Conservation (phyloP, 2,113 vertebrate genomes). For the Dinomys branickii region DNA sequence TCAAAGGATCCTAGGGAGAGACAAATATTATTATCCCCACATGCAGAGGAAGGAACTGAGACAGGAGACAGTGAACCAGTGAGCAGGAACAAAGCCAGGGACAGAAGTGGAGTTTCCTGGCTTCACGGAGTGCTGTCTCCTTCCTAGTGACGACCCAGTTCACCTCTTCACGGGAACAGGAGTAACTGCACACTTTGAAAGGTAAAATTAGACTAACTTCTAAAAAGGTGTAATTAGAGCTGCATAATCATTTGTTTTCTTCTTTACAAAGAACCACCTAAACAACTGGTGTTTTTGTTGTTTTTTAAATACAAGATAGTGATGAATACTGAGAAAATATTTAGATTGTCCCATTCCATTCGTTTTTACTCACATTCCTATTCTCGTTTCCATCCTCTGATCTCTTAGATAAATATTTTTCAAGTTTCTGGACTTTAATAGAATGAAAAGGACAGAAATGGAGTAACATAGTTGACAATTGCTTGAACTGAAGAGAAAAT, state of each 20-base stretch:
- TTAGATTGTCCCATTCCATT: neutral
- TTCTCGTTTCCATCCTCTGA: neutral
- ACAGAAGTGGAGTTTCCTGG: neutral
- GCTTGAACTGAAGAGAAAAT: neutral
- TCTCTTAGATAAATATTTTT: neutral
- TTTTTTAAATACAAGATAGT: neutral
- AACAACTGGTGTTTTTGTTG: neutral
- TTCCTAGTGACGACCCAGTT: neutral
- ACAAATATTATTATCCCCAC: neutral
- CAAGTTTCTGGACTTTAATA: slow-evolving; percentile 6
- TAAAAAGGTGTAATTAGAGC: neutral
- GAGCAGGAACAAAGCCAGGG: neutral
- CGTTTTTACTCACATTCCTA: neutral
- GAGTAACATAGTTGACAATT: neutral
- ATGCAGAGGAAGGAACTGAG: neutral
- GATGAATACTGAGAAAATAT: neutral
- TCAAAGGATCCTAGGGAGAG: neutral
- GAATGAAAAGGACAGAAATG: neutral
- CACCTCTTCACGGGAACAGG: neutral
- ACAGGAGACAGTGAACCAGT: neutral
- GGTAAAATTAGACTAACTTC: neutral
- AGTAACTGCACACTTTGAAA: neutral
- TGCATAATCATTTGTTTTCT: neutral
- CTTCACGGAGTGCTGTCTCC: accelerated
- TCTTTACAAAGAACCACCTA: neutral